Base-by-base conservation (phyloP, 1,140 invertebrate species). In the Sycobia sp. region DNA sequence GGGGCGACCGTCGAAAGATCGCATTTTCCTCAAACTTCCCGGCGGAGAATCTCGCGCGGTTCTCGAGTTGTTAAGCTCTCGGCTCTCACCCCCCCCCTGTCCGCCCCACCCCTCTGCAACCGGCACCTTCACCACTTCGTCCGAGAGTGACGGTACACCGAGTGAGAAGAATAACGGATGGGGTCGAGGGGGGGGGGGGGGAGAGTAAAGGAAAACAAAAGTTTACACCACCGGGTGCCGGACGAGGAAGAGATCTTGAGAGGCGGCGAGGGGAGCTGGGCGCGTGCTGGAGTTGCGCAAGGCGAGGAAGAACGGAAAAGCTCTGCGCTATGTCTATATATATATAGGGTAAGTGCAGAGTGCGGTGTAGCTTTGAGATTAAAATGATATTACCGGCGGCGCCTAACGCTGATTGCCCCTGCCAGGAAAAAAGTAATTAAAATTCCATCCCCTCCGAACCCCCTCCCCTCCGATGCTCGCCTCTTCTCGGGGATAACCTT, bases 361-460 rank as follows among this genome's bases (percentile, higher is more conserved):
- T n/a, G n/a, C n/a, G n/a, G n/a, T n/a, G n/a, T n/a, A n/a, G n/a
- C n/a, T 34, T 41, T 14, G 25, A 60, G 23, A 68, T 67, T 67
- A 67, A 69, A 70, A 63, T 59, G 66, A 47, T 54, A 51, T 57
- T 41, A 47, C 29, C 20, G 25, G 29, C 50, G 10, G 32, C 59
- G 59, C 38, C 44, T 38, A n/a, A 38, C 13, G 23, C 39, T 54
- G 23, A 38, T 54, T 36, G 50, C 20, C 51, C 54, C 43, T 55
- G 27, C 59, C 36, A 39, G 46, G 53, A 58, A n/a, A n/a, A n/a
- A 69, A 65, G 64, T 69, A 73, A 78, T 77, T 75, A 74, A 75
- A 75, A 75, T 74, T 72, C 67, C 65, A 67, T 67, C 51, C 59
- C 47, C 56, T 18, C 38, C 5, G 29, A n/a, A n/a, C n/a, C n/a